phyloP scores from a whole-genome alignment of 2,113 vertebrate species.

The Colius striatus region DNA sequence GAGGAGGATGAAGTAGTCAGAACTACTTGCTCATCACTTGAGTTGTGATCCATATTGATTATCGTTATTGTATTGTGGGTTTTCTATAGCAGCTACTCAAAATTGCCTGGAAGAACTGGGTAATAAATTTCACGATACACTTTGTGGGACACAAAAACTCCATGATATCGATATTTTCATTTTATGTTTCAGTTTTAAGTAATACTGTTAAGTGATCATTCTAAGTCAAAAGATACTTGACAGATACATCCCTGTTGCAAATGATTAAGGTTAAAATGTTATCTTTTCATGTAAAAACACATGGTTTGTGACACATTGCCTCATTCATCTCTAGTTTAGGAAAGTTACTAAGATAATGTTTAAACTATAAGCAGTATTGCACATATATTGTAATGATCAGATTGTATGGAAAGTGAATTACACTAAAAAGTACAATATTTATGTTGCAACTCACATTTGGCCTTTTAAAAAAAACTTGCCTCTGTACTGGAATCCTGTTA shows the following conservation, averaged over 20 bases:
- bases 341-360: background rate
- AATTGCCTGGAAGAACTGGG: slow-evolving; percentile 54
- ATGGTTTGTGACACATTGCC: background rate
- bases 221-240: background rate
- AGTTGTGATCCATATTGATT: slow-evolving; percentile 49
- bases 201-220: slow-evolving; percentile 13
- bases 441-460: background rate
- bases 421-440: background rate
- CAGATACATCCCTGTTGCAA: background rate
- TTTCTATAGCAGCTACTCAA: slow-evolving; percentile 63
- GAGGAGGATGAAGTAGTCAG: slow-evolving; percentile 44
- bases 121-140: slow-evolving; percentile 54
- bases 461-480: no score
- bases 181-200: slow-evolving; percentile 44
- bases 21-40: slow-evolving; percentile 53
- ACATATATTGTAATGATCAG: background rate
- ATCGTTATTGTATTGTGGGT: slow-evolving; percentile 62
- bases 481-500: background rate
- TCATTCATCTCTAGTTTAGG: slow-evolving; percentile 11
- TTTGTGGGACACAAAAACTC: slow-evolving; percentile 55
- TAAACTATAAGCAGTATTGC: background rate
- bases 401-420: background rate
- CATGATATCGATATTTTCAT: slow-evolving; percentile 39
- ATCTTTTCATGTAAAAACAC: background rate
- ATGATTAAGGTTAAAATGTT: background rate